These are phyloP conservation scores for Drosophila emarginata DNA, from an alignment of 2,888 invertebrate species.

Conservation along the genomic window DNA sequence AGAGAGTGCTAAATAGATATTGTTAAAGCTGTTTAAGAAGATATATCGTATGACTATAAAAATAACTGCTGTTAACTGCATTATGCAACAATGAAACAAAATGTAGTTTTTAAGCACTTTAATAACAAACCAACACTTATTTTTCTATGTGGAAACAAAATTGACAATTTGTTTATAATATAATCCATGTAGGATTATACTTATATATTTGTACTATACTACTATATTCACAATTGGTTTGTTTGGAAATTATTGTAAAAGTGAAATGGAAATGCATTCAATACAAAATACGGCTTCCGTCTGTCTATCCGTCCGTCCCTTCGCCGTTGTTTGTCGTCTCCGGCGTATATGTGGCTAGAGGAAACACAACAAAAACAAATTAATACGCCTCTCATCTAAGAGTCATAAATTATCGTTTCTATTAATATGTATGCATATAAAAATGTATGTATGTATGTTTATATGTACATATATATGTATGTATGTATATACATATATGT, in stretches of 20 bases:
- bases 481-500: background rate
- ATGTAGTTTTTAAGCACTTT: background rate
- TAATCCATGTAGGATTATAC: background rate
- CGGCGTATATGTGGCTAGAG: slow-evolving; percentile 53
- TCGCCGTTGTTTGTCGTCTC: slow-evolving; percentile 20
- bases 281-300: background rate
- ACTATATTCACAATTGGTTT: no score
- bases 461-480: background rate
- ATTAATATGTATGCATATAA: background rate
- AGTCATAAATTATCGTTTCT: slow-evolving; percentile 66
- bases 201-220: background rate
- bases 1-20: background rate
- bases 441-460: background rate
- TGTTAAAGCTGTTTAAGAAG: background rate
- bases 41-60: background rate
- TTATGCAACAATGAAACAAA: background rate
- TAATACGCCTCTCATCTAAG: slow-evolving; percentile 67
- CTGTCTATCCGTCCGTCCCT: background rate
- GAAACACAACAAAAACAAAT: slow-evolving; percentile 52
- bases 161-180: background rate
- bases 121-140: background rate
- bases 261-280: slow-evolving; percentile 13
- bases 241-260: slow-evolving; percentile 44
- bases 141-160: no score
- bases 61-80: background rate